These are phyloP conservation scores for Bibio marci DNA, from an alignment of 2,888 invertebrate genomes.

Conservation along the genomic window DNA sequence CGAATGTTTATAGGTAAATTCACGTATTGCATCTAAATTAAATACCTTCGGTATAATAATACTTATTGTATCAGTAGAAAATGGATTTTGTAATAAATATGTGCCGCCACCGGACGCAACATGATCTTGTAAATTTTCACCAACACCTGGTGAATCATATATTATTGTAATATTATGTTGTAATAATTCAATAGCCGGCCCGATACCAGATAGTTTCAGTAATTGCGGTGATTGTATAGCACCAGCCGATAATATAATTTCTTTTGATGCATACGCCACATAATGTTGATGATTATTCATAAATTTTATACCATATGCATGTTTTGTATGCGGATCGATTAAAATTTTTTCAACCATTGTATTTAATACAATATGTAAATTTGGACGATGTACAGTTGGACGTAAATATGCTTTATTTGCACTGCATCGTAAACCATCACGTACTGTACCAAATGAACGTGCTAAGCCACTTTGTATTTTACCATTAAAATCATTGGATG, in stretches of 20 bases:
- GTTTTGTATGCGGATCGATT: constrained; percentile 38
- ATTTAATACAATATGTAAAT: constrained; percentile 54
- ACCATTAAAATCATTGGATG: constrained; percentile 57
- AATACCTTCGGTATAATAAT: constrained; percentile 50
- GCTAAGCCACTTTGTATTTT: constrained; percentile 62
- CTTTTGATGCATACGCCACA: constrained; percentile 45
- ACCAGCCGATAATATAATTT: constrained; percentile 76
- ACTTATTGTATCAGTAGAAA: constrained; percentile 38
- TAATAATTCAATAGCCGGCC: constrained; percentile 43
- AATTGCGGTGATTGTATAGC: constrained; percentile 70
- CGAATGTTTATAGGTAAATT: constrained; percentile 39
- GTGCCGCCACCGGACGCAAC: constrained; percentile 62
- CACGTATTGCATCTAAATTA: constrained; percentile 39
- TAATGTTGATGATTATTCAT: constrained; percentile 26
- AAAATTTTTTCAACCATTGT: constrained; percentile 51
- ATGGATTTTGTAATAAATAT: constrained; percentile 48
- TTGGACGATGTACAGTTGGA: constrained; percentile 43
- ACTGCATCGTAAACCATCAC: constrained; percentile 66
- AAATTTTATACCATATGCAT: constrained; percentile 50
- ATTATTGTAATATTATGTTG: constrained; percentile 42
- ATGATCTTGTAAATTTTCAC: constrained; percentile 69
- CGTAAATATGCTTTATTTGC: constrained; percentile 68
- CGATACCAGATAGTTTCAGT: constrained; percentile 73
- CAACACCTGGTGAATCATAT: constrained; percentile 51
- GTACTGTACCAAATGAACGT: constrained; percentile 56